Percentiles rank a stretch among this genome's conserved stretches.
These are phyloP conservation scores for Dromiciops gliroides DNA, from an alignment of 2,113 vertebrate species.

Conservation along the genomic window DNA sequence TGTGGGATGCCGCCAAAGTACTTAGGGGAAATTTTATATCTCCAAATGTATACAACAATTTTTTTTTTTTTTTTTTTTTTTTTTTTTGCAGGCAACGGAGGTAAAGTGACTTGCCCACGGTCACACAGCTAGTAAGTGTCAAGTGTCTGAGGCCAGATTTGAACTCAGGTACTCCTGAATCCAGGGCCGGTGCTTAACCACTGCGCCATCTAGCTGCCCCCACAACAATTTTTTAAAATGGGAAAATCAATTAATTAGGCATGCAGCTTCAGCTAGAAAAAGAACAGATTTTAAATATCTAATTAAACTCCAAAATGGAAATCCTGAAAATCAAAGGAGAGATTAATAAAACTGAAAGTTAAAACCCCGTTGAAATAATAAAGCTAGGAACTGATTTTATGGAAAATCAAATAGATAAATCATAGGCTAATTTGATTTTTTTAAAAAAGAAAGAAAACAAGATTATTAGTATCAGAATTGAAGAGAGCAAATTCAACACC, in stretches of 20 bases:
- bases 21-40: not conserved
- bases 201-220: no score
- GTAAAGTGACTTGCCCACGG: no score
- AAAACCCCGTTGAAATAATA: not conserved
- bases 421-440: not conserved
- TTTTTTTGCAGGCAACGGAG: no score
- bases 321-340: not conserved
- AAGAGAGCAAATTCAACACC: not conserved
- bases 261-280: not conserved
- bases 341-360: not conserved
- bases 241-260: not conserved
- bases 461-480: not conserved
- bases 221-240: no score
- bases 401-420: not conserved
- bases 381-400: not conserved
- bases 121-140: no score
- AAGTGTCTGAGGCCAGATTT: no score
- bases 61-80: no score
- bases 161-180: no score
- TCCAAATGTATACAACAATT: not conserved
- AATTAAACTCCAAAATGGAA: not conserved
- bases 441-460: not conserved
- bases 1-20: not conserved
- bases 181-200: no score
- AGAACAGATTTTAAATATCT: not conserved